These are phyloP conservation scores for Eulemur coronatus DNA, from an alignment of 2,797 vertebrate genomes.

Conservation along the genomic window DNA sequence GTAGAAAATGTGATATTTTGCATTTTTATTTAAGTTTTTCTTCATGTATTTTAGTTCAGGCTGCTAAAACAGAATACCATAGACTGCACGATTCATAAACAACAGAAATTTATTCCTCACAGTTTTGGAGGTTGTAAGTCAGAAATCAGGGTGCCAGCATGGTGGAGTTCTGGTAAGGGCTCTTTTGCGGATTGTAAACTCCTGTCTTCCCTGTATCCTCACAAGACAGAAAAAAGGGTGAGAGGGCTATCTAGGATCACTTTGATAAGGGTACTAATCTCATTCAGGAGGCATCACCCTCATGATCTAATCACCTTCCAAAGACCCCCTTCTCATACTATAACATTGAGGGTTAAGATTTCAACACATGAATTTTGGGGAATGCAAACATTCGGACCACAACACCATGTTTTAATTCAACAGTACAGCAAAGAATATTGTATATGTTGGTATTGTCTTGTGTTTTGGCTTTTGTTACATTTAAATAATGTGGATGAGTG, in stretches of 20 bases:
- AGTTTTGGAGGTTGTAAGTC: not conserved
- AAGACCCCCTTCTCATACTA: accelerated
- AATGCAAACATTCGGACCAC: not conserved
- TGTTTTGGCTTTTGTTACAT: not conserved
- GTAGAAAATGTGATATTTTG: not conserved
- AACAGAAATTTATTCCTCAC: not conserved
- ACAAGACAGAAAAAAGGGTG: not conserved
- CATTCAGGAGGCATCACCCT: not conserved
- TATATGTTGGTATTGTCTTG: not conserved
- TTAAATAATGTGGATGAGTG: not conserved
- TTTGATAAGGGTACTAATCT: not conserved
- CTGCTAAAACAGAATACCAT: not conserved
- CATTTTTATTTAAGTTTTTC: not conserved
- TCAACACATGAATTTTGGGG: not conserved
- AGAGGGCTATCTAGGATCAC: not conserved
- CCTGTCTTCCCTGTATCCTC: not conserved
- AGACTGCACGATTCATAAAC: not conserved
- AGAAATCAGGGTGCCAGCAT: not conserved
- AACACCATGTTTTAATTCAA: not conserved
- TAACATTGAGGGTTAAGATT: not conserved
- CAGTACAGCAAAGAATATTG: not conserved
- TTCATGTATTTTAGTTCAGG: not conserved
- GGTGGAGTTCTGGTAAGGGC: not conserved
- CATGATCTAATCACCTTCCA: no score
- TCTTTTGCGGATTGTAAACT: not conserved